Evolutionary conservation across 2,888 invertebrate species (phyloP), one percentile per base, ranked within the genome.

Genomic region (Agrilus mali): DNA sequence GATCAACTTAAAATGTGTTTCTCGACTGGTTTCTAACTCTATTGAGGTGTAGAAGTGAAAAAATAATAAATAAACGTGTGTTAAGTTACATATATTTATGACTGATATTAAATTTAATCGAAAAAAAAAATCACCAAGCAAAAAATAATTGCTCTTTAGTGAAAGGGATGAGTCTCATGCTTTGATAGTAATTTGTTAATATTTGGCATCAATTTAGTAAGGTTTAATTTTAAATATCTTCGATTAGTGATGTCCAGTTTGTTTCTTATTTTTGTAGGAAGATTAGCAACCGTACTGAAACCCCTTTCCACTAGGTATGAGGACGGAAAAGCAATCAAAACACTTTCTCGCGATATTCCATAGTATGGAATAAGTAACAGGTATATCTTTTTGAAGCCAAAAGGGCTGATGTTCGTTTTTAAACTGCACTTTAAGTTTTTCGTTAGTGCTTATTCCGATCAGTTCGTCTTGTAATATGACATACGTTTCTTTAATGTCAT

Each of bases 191-290:
- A 52, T 47, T 53, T 53, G 40, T 52, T 48, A 50, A 53, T 39
- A 49, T 53, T 52, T 52, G 52, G 51, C 46, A 33, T 52, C 47
- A 53, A 48, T 51, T 53, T 53, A 39, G 52, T 52, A 15, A 54
- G 50, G 51, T 47, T 48, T 52, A 55, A 50, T 44, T 47, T 48
- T 41, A 54, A 54, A 49, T 53, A 46, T 50, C 42, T 51, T 44
- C 46, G 50, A 42, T 39, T 41, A 45, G 40, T 50, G 47, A 53
- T 51, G 38, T 45, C 42, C 43, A 52, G 37, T 50, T 34, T 46
- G 44, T 45, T 50, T 52, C n/a, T 45, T 49, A 49, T 50, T 45
- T 43, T 50, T 33, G 36, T 47, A 41, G 48, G 36, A 36, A n/a
- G n/a, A n/a, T n/a, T n/a, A n/a, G n/a, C n/a, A n/a, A n/a, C n/a